These are phyloP conservation scores for Latrodectus elegans DNA, from an alignment of 2,888 invertebrate genomes.

Conservation along the genomic window DNA sequence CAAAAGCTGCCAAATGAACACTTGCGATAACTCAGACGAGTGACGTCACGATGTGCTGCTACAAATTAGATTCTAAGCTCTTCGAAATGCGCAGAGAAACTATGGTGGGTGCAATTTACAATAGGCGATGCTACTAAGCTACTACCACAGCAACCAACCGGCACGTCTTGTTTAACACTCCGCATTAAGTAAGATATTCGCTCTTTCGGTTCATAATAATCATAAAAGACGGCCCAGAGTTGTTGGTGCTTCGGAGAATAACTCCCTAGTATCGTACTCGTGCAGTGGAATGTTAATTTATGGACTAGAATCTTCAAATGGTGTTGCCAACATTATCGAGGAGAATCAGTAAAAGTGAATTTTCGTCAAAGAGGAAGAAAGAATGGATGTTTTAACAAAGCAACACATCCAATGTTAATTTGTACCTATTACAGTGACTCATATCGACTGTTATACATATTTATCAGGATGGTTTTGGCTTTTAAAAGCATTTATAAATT, in stretches of 20 bases:
- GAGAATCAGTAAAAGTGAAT: not conserved
- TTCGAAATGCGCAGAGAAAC: not conserved
- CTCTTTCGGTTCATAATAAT: conserved; percentile 34
- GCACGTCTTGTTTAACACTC: conserved; percentile 21
- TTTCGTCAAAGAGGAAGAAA: not conserved
- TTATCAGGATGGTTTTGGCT: not conserved
- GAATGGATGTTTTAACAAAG: not conserved
- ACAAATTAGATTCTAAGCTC: conserved; percentile 45
- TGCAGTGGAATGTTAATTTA: conserved; percentile 45
- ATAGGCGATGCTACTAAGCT: not conserved
- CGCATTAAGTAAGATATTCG: conserved; percentile 10
- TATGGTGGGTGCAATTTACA: conserved; percentile 28
- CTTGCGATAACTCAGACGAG: conserved; percentile 20
- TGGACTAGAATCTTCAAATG: conserved; percentile 20
- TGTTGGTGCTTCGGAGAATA: conserved; percentile 10
- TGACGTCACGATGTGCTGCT: conserved; percentile 27
- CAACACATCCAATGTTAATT: not conserved
- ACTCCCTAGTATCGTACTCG: not conserved
- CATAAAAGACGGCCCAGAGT: conserved; percentile 31
- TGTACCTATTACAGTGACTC: not conserved
- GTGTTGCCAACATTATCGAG: conserved; percentile 15
- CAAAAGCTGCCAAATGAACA: conserved; percentile 28
- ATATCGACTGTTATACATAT: not conserved
- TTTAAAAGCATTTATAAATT: too few species aligned
- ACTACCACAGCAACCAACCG: not conserved